Base-by-base conservation (phyloP, 2,888 invertebrate genomes). In the Polylopha cassiicola region DNA sequence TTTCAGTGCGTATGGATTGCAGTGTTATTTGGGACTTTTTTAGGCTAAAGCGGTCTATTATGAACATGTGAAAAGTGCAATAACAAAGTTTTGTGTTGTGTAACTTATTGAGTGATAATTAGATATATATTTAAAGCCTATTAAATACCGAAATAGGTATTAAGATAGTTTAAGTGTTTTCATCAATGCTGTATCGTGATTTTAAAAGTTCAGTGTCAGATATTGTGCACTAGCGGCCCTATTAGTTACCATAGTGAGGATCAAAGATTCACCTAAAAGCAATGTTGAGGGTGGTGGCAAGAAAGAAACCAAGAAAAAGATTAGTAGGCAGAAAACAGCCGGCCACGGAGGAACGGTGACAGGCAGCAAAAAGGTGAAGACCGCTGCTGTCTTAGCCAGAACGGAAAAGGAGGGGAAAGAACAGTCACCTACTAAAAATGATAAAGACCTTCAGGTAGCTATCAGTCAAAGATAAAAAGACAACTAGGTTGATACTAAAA, bases 171-270 rank as follows among this genome's bases (percentile, higher is more conserved):
- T n/a, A n/a, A n/a, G n/a, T 15, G 8, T 17, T 28, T 20, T 28
- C n/a, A 15, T 39, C 29, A 8, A 39, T 39, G 39, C 23, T 34
- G 9, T 34, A 28, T 6, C 2, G 5, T 18, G 34, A 14, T 28
- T 17, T 11, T 18, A 11, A 18, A 34, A 33, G 29, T 34, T 22
- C 18, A 34, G 27, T 32, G 27, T 18, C n/a, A 9, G 18, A 27
- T 37, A 22, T 39, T 39, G 23, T 18, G 14, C 17, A 42, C 32
- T 31, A 32, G 42, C 17, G 15, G 32, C 17, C 18, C 16, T 8
- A 49, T 55, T 72, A 88, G 89, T 87, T 77, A 87, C 87, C 89
- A 90, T 89, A 87, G 89, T 90, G 89, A 86, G 89, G 81, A 87
- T 89, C 74, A 89, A 89, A 76, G 89, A 89, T 81, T 75, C 86